phyloP scores from a whole-genome alignment of 2,797 vertebrate species.

The Rhynchonycteris naso region DNA sequence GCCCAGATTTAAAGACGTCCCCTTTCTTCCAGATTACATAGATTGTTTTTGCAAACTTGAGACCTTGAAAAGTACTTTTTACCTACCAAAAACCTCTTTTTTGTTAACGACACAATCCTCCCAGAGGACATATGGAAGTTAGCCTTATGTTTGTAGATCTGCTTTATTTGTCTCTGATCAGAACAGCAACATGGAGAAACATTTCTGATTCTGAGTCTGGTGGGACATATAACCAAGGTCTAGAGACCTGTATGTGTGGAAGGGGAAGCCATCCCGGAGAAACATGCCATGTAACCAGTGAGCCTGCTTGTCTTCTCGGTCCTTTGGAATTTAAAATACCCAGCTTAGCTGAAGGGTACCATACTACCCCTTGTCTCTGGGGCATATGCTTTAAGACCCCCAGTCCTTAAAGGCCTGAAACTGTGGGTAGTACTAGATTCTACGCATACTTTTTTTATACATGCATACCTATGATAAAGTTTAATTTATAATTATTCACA shows the following conservation, averaged over 20 bases:
- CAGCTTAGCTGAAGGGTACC: neutral
- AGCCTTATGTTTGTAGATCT: slow-evolving; percentile 56
- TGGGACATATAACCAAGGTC: neutral
- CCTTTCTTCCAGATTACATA: neutral
- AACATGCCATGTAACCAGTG: neutral
- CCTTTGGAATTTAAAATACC: neutral
- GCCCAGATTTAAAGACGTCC: neutral
- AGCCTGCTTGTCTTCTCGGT: neutral
- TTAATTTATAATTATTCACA: neutral
- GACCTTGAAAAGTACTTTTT: slow-evolving; percentile 26
- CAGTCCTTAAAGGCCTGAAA: neutral
- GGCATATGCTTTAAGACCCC: neutral
- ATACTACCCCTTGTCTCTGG: neutral
- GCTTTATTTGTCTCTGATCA: slow-evolving; percentile 59
- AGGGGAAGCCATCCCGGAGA: neutral
- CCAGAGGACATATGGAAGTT: slow-evolving; percentile 38
- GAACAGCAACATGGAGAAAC: neutral
- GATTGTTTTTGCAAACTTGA: slow-evolving; percentile 6
- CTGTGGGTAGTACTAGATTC: neutral
- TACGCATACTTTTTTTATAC: neutral
- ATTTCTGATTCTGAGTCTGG: neutral
- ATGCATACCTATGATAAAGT: neutral
- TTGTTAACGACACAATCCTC: slow-evolving; percentile 31
- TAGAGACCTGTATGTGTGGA: neutral
- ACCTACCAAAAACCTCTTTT: slow-evolving; percentile 49